Evolutionary conservation across 2,797 vertebrate species (phyloP).

Genomic region (Spinus pinus): DNA sequence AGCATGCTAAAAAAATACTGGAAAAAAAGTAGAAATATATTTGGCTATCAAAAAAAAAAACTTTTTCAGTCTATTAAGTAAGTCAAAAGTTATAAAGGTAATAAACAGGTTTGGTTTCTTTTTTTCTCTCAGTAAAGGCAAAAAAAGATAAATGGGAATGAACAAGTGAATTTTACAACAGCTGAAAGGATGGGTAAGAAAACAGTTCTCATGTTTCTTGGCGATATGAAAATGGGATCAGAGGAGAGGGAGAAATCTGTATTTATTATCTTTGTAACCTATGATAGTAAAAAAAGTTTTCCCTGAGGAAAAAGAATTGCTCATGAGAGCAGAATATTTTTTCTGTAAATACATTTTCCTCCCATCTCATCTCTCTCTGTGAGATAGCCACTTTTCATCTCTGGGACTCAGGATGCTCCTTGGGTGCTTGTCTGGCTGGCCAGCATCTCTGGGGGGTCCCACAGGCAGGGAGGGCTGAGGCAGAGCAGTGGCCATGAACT

Average conservation of each 20-base stretch:
- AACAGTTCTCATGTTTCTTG: not conserved
- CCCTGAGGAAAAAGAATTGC: not conserved
- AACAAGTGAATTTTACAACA: not conserved
- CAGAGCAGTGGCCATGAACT: not conserved
- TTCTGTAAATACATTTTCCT: not conserved
- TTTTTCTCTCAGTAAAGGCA: not conserved
- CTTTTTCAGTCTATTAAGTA: not conserved
- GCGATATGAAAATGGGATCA: not conserved
- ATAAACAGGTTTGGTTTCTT: not conserved
- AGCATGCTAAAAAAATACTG: not conserved
- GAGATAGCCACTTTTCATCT: not conserved
- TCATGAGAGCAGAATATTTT: not conserved
- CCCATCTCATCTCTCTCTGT: not conserved
- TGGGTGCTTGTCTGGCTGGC: not conserved
- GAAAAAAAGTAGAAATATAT: not conserved
- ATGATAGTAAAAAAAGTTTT: not conserved
- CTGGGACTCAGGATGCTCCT: not conserved
- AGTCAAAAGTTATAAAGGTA: not conserved
- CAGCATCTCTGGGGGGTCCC: not conserved
- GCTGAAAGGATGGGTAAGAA: not conserved
- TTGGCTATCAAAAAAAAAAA: not conserved
- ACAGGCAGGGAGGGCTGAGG: fast-evolving
- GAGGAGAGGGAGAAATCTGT: not conserved
- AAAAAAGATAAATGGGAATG: not conserved
- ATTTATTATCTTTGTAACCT: not conserved